Conservation (phyloP, 2,113 vertebrate species). For the Elaphurus davidianus region DNA sequence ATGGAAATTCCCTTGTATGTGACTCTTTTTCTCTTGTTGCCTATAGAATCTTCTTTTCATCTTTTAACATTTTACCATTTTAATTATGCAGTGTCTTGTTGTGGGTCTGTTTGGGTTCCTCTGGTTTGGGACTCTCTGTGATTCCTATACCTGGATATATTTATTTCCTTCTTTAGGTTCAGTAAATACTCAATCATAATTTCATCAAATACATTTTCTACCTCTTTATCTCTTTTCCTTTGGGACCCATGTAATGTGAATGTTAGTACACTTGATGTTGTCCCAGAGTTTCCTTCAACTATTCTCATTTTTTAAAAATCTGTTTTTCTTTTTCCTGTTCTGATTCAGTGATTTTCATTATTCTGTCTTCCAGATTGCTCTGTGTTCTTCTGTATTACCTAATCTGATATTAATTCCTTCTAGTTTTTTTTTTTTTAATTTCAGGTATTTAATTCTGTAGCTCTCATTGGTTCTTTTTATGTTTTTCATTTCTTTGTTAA, state of each 20-base stretch:
- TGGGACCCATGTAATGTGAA: not conserved
- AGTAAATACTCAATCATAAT: not conserved
- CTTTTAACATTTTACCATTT: not conserved
- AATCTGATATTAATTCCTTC: not conserved
- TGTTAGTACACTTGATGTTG: not conserved
- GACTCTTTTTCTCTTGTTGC: not conserved
- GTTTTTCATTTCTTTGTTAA: not conserved
- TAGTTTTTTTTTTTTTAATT: not conserved
- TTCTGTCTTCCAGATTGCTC: not conserved
- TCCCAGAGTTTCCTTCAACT: not conserved
- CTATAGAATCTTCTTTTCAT: not conserved
- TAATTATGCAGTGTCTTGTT: not conserved
- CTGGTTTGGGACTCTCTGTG: not conserved
- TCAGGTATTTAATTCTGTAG: not conserved
- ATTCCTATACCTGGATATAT: not conserved
- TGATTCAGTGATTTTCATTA: not conserved
- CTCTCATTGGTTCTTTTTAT: not conserved
- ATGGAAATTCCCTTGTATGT: not conserved
- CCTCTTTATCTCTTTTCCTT: not conserved
- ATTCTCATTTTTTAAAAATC: not conserved
- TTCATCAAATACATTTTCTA: not conserved
- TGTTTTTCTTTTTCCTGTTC: not conserved
- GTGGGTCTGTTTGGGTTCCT: not conserved
- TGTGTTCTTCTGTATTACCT: not conserved
- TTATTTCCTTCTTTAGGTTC: not conserved